Conservation (phyloP, 2,113 vertebrate genomes). For the Boulengeromyrus knoepffleri region DNA sequence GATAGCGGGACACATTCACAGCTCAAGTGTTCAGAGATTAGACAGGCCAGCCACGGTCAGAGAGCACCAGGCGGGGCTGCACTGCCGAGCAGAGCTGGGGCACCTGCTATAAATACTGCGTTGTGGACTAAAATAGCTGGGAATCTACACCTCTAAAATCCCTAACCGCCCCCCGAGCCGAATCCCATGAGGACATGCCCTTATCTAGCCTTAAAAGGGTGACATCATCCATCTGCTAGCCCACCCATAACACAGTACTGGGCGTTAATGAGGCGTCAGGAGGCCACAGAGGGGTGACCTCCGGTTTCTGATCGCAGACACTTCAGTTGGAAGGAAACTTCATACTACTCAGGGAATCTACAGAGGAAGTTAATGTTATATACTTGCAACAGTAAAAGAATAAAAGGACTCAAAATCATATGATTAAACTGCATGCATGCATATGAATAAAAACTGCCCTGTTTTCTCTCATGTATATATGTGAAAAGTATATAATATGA, state of each 20-base stretch:
- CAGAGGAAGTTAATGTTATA: background rate
- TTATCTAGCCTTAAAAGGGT: background rate
- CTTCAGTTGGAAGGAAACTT: background rate
- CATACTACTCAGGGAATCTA: background rate
- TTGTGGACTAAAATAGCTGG: constrained; percentile 25
- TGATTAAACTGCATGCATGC: background rate
- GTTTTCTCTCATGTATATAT: background rate
- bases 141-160: constrained; percentile 8
- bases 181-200: background rate
- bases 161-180: background rate
- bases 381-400: background rate
- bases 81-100: background rate
- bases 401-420: background rate
- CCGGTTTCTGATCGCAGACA: background rate
- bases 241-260: background rate
- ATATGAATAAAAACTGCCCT: background rate
- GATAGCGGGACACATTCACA: background rate
- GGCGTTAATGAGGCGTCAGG: background rate
- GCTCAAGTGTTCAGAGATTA: background rate
- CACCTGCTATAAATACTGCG: constrained; percentile 27
- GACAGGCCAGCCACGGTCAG: background rate
- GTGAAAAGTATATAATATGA: background rate
- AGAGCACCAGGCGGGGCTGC: background rate
- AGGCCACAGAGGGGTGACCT: background rate
- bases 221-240: background rate